phyloP scores from a whole-genome alignment of 1,140 invertebrate species.

The Psix sp. region DNA sequence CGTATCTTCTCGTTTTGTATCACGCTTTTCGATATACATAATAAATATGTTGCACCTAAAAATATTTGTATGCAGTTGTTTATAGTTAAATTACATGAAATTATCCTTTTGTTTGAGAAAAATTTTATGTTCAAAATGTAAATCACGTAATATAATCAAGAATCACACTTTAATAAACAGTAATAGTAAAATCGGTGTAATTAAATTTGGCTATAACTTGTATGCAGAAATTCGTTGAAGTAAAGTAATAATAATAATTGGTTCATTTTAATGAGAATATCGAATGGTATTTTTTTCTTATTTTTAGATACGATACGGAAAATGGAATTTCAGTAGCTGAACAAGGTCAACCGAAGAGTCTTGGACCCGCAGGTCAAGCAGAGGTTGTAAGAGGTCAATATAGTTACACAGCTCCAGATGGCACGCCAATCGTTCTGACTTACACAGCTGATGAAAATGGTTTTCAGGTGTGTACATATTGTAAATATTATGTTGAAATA shows the following conservation, averaged over 20 bases:
- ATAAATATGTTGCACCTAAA: conserved; percentile 12
- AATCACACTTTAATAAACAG: too few species aligned
- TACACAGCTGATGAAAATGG: conserved; percentile 89
- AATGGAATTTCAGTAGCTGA: conserved; percentile 78
- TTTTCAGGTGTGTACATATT: conserved; percentile 75
- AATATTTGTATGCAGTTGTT: conserved; percentile 18
- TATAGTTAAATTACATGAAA: conserved; percentile 8
- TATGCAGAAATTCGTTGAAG: too few species aligned
- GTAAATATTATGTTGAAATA: conserved; percentile 1
- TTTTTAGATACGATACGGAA: conserved; percentile 78
- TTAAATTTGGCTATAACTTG: too few species aligned
- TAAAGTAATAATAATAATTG: too few species aligned
- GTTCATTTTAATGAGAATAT: too few species aligned
- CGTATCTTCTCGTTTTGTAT: conserved; percentile 13
- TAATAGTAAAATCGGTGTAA: too few species aligned
- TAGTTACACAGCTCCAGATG: conserved; percentile 89
- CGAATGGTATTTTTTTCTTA: conserved; percentile 11
- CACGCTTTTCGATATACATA: conserved; percentile 6
- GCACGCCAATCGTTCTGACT: conserved; percentile 84
- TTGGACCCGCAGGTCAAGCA: conserved; percentile 76
- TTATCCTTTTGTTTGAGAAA: conserved; percentile 1
- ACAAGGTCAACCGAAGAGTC: conserved; percentile 79
- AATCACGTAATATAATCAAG: too few species aligned
- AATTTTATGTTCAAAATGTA: too few species aligned
- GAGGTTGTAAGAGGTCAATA: conserved; percentile 85